Evolutionary conservation across 2,888 invertebrate genomes (phyloP).

Genomic region (Phyllotreta cruciferae): DNA sequence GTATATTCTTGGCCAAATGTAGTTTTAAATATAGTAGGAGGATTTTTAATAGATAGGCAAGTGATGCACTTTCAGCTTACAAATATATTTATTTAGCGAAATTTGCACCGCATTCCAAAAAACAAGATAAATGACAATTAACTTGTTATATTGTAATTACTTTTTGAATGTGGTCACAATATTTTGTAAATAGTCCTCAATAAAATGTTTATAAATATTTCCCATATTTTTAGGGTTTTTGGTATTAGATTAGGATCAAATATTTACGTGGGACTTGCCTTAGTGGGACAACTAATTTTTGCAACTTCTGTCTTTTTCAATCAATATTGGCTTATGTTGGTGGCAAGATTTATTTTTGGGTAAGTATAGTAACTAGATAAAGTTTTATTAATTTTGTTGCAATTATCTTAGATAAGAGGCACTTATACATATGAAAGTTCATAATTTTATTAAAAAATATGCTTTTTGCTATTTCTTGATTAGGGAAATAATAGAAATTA

Average conservation of each 20-base stretch:
- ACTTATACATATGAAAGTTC: no score
- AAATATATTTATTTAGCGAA: background rate
- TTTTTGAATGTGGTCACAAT: background rate
- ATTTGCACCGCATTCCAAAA: no score
- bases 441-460: no score
- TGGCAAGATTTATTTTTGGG: constrained; percentile 96
- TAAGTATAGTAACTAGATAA: constrained; percentile 56
- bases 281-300: constrained; percentile 88
- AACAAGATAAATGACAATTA: no score
- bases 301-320: constrained; percentile 82
- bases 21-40: constrained; percentile 92
- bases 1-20: constrained; percentile 99
- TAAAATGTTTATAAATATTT: constrained; percentile 15
- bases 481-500: no score
- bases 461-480: no score
- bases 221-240: constrained; percentile 71
- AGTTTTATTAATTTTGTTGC: no score
- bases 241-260: constrained; percentile 92
- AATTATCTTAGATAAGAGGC: no score
- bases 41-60: constrained; percentile 90
- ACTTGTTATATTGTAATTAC: no score
- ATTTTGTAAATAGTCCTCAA: constrained; percentile 1
- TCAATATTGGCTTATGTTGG: constrained; percentile 86
- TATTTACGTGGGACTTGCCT: constrained; percentile 86
- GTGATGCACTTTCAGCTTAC: background rate